These are phyloP conservation scores for Enteromius afrohamiltoni DNA, from an alignment of 2,797 vertebrate species.

Conservation along the genomic window DNA sequence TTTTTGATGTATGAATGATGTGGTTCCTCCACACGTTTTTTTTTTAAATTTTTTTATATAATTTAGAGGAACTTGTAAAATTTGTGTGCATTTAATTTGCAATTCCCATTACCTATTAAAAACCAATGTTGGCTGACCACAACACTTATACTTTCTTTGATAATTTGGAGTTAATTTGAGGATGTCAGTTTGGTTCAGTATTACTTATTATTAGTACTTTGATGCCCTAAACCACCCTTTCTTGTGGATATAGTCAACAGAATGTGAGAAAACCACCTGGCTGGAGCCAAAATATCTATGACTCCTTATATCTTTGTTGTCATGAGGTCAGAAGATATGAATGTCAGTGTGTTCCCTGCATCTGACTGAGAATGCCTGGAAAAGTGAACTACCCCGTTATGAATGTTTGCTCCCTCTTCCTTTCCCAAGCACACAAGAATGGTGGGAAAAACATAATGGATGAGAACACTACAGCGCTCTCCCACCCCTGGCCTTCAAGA, in stretches of 20 bases:
- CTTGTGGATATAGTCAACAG: not conserved
- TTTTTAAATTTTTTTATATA: not conserved
- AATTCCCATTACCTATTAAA: not conserved
- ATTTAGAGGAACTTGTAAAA: slow-evolving; percentile 4
- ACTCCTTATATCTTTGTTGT: slow-evolving; percentile 40
- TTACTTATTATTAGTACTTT: not conserved
- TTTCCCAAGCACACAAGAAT: slow-evolving; percentile 63
- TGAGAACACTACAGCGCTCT: slow-evolving; percentile 36
- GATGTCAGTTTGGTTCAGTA: not conserved
- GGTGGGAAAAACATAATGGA: slow-evolving; percentile 69
- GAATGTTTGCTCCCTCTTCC: slow-evolving; percentile 51
- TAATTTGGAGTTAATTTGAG: not conserved
- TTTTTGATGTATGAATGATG: not conserved
- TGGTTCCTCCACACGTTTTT: not conserved
- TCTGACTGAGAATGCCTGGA: slow-evolving; percentile 54
- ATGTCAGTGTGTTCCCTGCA: slow-evolving; percentile 49
- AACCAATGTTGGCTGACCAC: not conserved
- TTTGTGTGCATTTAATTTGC: too few species aligned
- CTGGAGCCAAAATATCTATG: not conserved
- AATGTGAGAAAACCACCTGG: slow-evolving; percentile 17
- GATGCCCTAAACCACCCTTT: not conserved
- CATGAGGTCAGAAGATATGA: slow-evolving; percentile 35
- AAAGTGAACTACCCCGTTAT: slow-evolving; percentile 39
- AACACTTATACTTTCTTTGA: not conserved
- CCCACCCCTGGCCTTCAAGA: slow-evolving; percentile 56